These are phyloP conservation scores for Tamandua tetradactyla DNA, from an alignment of 2,797 vertebrate genomes.

Conservation along the genomic window DNA sequence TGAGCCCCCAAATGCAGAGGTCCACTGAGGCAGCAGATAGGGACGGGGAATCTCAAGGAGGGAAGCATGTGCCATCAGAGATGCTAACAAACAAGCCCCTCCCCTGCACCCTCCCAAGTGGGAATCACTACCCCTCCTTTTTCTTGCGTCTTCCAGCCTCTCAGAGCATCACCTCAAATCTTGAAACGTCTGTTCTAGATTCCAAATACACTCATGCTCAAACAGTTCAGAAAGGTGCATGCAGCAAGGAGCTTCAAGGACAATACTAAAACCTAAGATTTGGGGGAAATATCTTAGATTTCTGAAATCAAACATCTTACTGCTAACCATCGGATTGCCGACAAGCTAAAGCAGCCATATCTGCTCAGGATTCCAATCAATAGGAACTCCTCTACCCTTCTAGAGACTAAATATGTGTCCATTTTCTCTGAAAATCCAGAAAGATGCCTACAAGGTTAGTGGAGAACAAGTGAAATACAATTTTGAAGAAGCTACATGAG, in stretches of 20 bases:
- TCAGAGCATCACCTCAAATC: neutral
- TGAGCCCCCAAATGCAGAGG: too few relatives aligned
- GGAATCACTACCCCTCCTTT: neutral
- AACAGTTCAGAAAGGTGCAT: too few relatives aligned
- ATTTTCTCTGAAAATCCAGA: neutral
- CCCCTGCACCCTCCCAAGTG: too few relatives aligned
- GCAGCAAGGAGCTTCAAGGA: neutral
- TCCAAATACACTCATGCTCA: neutral
- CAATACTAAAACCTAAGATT: accelerated
- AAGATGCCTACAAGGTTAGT: neutral
- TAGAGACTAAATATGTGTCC: neutral
- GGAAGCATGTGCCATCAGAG: accelerated
- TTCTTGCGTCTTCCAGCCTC: neutral
- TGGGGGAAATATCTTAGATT: neutral
- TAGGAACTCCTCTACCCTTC: accelerated
- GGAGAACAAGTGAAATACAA: neutral
- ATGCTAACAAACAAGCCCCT: neutral
- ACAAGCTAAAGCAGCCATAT: accelerated
- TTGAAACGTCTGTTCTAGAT: neutral
- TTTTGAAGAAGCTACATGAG: neutral
- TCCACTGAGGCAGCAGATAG: too few relatives aligned
- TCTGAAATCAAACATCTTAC: too few relatives aligned
- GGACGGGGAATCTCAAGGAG: neutral
- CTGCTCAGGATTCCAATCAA: neutral
- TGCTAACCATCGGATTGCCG: accelerated